A percentile compares a stretch with the other conserved stretches of the same genome.
Conservation (phyloP, 37 sponge, comb jelly and placozoan species). For the Spongilla lacustris region DNA sequence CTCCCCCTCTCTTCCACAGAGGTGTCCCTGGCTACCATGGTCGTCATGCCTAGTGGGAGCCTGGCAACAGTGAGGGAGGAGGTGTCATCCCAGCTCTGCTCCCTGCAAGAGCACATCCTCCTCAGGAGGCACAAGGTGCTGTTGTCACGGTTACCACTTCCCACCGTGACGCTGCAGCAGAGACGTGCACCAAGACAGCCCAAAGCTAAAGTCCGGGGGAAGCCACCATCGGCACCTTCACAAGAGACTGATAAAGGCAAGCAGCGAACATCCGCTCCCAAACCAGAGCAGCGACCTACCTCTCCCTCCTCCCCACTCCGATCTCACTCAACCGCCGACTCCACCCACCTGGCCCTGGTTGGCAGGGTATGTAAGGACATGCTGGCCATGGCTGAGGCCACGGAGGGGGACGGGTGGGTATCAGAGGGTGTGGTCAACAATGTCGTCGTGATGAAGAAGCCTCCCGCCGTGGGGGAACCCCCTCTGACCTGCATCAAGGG, state of each 20-base stretch:
- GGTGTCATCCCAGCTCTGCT: slow-evolving; percentile 33
- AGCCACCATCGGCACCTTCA: no score
- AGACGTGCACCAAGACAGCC: not conserved
- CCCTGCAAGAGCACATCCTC: slow-evolving; percentile 52
- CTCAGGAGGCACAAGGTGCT: slow-evolving; percentile 42
- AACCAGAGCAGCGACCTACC: not conserved
- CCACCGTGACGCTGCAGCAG: not conserved
- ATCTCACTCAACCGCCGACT: not conserved
- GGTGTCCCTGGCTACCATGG: slow-evolving; percentile 47
- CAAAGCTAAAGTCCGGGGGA: no score
- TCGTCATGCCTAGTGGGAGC: slow-evolving; percentile 38
- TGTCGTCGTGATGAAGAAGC: slow-evolving; percentile 62
- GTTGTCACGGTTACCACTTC: not conserved
- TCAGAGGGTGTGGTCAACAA: slow-evolving; percentile 36
- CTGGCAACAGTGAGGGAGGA: not conserved
- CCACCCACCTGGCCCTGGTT: slow-evolving; percentile 7
- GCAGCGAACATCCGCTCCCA: not conserved
- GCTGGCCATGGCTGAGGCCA: slow-evolving; percentile 13
- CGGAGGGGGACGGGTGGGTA: slow-evolving; percentile 65
- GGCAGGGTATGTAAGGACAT: slow-evolving; percentile 3
- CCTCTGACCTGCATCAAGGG: slow-evolving; percentile 75
- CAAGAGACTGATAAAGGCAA: not conserved
- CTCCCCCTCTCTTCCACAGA: slow-evolving; percentile 3
- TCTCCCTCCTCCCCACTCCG: not conserved
- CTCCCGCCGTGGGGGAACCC: slow-evolving; percentile 43